Base-by-base conservation (phyloP, 1,140 invertebrate genomes). In the Amyelois transitella region DNA sequence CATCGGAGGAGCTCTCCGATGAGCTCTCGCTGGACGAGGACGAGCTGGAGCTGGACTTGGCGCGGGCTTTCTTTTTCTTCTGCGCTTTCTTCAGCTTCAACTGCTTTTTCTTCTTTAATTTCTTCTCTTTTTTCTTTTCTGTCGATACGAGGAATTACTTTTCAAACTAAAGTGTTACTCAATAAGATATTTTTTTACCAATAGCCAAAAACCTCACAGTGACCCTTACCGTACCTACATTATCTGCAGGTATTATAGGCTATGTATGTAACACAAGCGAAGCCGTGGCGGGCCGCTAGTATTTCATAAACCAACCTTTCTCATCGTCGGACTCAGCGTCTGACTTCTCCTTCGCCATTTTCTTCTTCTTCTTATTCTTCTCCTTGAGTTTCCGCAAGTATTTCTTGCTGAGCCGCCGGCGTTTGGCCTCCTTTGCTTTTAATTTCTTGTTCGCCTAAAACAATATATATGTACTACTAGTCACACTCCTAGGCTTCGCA, bases 371-470 rank as follows among this genome's bases (percentile, higher is more conserved):
- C 58, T 73, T 86, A 24, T 75, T 55, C 24, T 82, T 82, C 10
- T 80, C 75, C 61, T 82, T 83, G 18, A 86, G 60, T 49, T 77
- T 84, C 52, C 77, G 84, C 43, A 83, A 52, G 21, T 81, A 50
- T 44, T 77, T 84, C 44, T 78, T 77, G 25, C 75, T 72, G 0
- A 74, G 53, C 0, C 72, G 66, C 1, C 69, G 68, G 5, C 66
- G 72, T 51, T 83, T 86, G 0, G 72, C 67, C 2, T 67, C 61
- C 43, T 82, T 84, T 0, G 70, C 62, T 64, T 82, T 86, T 0
- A 63, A 55, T 54, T 82, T 82, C 50, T 82, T 82, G 10, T 55
- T 61, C 12, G 61, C 75, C 80, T 86, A 51, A 55, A 55, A 71
- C 21, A 38, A 48, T 47, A 53, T 21, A 21, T 22, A 48, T 12